Conservation (phyloP, 2,113 vertebrate species). For the Nestor notabilis region DNA sequence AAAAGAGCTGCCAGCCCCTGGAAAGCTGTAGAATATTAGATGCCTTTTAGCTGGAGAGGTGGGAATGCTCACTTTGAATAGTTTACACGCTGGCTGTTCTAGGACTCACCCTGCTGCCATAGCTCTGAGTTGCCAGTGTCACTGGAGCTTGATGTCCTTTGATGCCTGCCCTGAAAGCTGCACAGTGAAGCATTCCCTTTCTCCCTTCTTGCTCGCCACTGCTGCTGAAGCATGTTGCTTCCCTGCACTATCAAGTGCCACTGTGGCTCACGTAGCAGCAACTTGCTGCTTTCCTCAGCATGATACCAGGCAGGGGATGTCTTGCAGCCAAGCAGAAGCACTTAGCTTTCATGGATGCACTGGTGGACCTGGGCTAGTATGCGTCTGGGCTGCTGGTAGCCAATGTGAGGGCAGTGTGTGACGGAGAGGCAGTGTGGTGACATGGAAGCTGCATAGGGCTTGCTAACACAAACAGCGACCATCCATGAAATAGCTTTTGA, state of each 20-base stretch:
- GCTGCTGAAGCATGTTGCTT: neutral
- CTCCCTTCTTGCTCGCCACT: neutral
- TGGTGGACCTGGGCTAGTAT: neutral
- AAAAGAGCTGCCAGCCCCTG: neutral
- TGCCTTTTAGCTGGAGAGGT: neutral
- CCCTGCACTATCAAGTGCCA: neutral
- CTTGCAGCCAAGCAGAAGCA: neutral
- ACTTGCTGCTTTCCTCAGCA: neutral
- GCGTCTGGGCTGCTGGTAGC: neutral
- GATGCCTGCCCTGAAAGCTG: neutral
- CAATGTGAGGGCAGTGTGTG: neutral
- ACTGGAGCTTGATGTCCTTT: neutral
- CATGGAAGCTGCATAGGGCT: accelerated
- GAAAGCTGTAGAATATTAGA: neutral
- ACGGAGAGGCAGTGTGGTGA: neutral
- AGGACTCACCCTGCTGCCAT: neutral
- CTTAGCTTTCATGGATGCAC: neutral
- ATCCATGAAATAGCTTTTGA: neutral
- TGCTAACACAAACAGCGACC: accelerated
- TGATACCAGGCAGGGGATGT: neutral
- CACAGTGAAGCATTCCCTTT: neutral
- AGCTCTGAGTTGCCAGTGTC: neutral
- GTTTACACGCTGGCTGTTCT: neutral
- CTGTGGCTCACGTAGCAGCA: accelerated
- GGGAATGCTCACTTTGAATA: neutral